Evolutionary conservation across 2,113 vertebrate genomes (phyloP).

Genomic region (Mesembrinibis cayennensis): DNA sequence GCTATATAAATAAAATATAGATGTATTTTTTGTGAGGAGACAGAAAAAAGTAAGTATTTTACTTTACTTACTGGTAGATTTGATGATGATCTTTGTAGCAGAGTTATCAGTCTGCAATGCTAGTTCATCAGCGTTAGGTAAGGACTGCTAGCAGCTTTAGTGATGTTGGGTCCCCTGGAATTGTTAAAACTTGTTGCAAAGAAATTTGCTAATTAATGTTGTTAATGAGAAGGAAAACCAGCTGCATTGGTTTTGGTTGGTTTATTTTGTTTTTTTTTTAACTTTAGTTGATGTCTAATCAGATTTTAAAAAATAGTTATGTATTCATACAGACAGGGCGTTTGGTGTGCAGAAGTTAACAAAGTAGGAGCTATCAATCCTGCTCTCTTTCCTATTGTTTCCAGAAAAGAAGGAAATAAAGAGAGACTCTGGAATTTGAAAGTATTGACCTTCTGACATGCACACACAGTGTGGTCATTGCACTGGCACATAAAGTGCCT

Average conservation of each 20-base stretch:
- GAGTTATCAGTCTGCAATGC: not conserved
- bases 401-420: slow-evolving; percentile 68
- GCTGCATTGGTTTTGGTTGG: not conserved
- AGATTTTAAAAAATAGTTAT: not conserved
- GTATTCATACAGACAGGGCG: slow-evolving; percentile 7
- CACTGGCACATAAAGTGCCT: slow-evolving; percentile 68
- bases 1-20: not conserved
- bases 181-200: slow-evolving; percentile 10
- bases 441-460: slow-evolving; percentile 71
- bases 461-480: slow-evolving; percentile 65
- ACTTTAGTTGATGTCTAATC: not conserved
- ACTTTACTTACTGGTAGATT: not conserved
- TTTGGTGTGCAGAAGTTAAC: slow-evolving; percentile 70
- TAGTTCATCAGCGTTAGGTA: not conserved
- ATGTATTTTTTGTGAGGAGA: not conserved
- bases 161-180: not conserved
- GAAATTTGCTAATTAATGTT: not conserved
- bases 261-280: not conserved
- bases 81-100: not conserved
- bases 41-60: not conserved
- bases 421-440: slow-evolving; percentile 69
- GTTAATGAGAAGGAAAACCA: not conserved
- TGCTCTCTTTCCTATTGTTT: slow-evolving; percentile 57
- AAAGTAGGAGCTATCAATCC: slow-evolving; percentile 69
- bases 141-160: not conserved